phyloP scores from a whole-genome alignment of 2,797 vertebrate genomes.

The Thunnus albacares region DNA sequence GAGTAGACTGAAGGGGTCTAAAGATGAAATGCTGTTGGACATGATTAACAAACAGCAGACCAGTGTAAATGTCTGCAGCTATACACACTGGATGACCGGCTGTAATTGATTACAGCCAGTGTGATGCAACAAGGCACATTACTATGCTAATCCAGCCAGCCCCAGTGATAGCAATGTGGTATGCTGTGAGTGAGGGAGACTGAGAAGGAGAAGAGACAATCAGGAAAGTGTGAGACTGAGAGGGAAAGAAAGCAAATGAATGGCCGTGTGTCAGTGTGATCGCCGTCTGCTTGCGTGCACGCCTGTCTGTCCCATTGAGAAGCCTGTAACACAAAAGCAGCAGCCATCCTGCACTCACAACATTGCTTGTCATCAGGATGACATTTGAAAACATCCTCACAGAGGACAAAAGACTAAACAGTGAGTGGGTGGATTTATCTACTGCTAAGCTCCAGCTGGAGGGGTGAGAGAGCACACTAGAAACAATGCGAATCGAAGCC shows the following conservation, averaged over 20 bases:
- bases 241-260: constrained; percentile 68
- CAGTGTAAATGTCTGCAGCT: constrained; percentile 81
- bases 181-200: constrained; percentile 53
- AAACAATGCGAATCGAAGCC: constrained; percentile 74
- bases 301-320: constrained; percentile 78
- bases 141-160: constrained; percentile 86
- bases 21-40: constrained; percentile 83
- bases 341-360: constrained; percentile 70
- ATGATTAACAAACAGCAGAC: constrained; percentile 84
- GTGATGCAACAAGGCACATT: constrained; percentile 85
- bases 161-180: constrained; percentile 67
- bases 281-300: constrained; percentile 60
- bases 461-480: constrained; percentile 67
- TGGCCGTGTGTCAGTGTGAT: constrained; percentile 71
- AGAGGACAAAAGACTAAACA: constrained; percentile 81
- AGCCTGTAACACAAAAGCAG: constrained; percentile 72
- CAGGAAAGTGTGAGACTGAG: constrained; percentile 65
- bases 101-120: constrained; percentile 87
- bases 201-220: constrained; percentile 58
- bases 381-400: constrained; percentile 83
- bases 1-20: constrained; percentile 69
- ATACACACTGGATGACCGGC: constrained; percentile 79
- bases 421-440: constrained; percentile 79
- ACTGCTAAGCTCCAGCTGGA: constrained; percentile 74
- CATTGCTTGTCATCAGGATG: constrained; percentile 81